These are phyloP conservation scores for Priocnemis perturbator DNA, from an alignment of 2,888 invertebrate genomes.

Conservation along the genomic window DNA sequence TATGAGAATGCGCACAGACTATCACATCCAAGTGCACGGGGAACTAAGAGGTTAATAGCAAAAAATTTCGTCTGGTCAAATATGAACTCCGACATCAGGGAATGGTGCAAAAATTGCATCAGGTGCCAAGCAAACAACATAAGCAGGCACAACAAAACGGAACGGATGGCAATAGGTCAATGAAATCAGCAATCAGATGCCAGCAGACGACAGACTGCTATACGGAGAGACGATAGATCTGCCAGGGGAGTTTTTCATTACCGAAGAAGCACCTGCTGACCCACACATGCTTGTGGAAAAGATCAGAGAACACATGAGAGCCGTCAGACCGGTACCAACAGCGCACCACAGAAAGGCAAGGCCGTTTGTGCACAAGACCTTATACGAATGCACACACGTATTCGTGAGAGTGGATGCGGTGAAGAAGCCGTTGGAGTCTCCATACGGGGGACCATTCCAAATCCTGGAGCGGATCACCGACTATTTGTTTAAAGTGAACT, in stretches of 20 bases:
- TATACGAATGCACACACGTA: slow-evolving; percentile 42
- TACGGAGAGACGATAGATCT: slow-evolving; percentile 37
- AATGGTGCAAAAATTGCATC: neutral
- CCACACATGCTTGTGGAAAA: slow-evolving; percentile 30
- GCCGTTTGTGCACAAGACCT: slow-evolving; percentile 24
- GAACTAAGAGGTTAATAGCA: neutral
- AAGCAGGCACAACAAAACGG: slow-evolving; percentile 30
- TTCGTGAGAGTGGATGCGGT: slow-evolving; percentile 32
- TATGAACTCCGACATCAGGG: neutral
- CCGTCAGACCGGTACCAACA: slow-evolving; percentile 23
- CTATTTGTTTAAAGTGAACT: slow-evolving; percentile 36
- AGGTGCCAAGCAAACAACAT: slow-evolving; percentile 1
- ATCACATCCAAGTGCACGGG: neutral
- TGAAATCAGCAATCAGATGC: too few relatives aligned
- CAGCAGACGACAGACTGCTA: too few relatives aligned
- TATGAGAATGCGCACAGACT: neutral
- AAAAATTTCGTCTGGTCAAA: neutral
- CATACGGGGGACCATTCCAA: slow-evolving; percentile 53
- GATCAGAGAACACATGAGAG: slow-evolving; percentile 32
- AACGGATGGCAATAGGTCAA: neutral
- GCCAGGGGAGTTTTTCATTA: slow-evolving; percentile 40
- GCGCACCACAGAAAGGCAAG: slow-evolving; percentile 29
- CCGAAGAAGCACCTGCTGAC: slow-evolving; percentile 23
- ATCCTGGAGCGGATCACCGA: slow-evolving; percentile 37
- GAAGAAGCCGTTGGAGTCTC: slow-evolving; percentile 41